Evolutionary conservation across 2,113 vertebrate genomes (phyloP).

Genomic region (Leucosticte australis): DNA sequence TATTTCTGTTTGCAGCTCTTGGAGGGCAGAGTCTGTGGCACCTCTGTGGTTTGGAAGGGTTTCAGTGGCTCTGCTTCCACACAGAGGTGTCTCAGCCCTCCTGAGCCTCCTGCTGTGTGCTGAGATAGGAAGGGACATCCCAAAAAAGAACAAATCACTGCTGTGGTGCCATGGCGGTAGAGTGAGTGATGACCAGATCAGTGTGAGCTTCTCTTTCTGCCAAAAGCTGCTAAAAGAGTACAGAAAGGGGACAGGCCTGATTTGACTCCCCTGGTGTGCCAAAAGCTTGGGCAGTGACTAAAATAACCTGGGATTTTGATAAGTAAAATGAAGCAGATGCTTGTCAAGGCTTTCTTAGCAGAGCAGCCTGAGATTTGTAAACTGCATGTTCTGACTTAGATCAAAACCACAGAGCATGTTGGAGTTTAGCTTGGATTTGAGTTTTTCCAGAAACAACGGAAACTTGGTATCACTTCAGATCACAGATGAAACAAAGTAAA

Average conservation of each 20-base stretch:
- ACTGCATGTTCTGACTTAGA: constrained; percentile 21
- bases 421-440: constrained; percentile 47
- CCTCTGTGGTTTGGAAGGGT: background rate
- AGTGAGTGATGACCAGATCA: background rate
- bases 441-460: constrained; percentile 68
- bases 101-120: background rate
- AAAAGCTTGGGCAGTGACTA: background rate
- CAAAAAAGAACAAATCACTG: background rate
- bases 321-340: background rate
- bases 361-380: constrained; percentile 15
- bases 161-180: background rate
- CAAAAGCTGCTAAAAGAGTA: background rate
- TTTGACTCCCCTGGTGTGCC: background rate
- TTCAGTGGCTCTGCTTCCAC: background rate
- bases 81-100: background rate
- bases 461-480: constrained; percentile 62
- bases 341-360: constrained; percentile 43
- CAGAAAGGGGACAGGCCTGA: background rate
- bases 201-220: background rate
- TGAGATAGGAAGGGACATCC: background rate
- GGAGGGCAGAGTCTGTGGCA: background rate
- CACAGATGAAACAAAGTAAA: constrained; percentile 39
- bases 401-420: constrained; percentile 56
- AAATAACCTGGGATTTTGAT: constrained; percentile 1
- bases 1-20: background rate